Evolutionary conservation across 1,140 invertebrate genomes (phyloP).

Genomic region (Ips nitidus): DNA sequence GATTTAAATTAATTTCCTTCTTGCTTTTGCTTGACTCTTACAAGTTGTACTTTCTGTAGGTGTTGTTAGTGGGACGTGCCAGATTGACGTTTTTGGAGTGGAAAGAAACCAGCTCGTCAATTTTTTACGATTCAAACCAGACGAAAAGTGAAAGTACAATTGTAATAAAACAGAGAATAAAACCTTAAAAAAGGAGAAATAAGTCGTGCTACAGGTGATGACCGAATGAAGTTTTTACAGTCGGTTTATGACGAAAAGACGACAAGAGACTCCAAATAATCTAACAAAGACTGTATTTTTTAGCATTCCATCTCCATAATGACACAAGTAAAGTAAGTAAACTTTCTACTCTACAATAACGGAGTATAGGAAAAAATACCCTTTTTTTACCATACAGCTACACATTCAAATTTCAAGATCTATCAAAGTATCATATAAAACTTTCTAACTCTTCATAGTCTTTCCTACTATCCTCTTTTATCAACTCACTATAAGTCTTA

Average conservation of each 20-base stretch:
- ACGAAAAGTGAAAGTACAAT: conserved; percentile 16
- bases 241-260: neutral
- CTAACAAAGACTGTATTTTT: too few species aligned
- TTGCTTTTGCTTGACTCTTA: neutral
- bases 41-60: neutral
- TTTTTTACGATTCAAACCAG: conserved; percentile 11
- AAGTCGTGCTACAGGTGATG: conserved; percentile 21
- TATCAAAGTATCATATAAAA: conserved; percentile 9
- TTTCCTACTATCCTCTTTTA: conserved; percentile 39
- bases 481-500: conserved; percentile 48
- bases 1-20: conserved; percentile 18
- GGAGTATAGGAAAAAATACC: too few species aligned
- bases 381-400: too few species aligned
- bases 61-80: neutral
- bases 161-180: conserved; percentile 22
- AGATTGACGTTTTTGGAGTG: neutral
- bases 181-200: conserved; percentile 9
- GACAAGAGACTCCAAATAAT: too few species aligned
- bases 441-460: conserved; percentile 28
- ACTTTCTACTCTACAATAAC: too few species aligned
- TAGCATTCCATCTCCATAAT: too few species aligned
- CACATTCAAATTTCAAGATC: too few species aligned
- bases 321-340: too few species aligned
- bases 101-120: neutral
- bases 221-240: conserved; percentile 8